Percentiles rank a stretch among this genome's conserved stretches.
phyloP scores from a whole-genome alignment of 2,113 vertebrate species.

The Apteryx owenii region DNA sequence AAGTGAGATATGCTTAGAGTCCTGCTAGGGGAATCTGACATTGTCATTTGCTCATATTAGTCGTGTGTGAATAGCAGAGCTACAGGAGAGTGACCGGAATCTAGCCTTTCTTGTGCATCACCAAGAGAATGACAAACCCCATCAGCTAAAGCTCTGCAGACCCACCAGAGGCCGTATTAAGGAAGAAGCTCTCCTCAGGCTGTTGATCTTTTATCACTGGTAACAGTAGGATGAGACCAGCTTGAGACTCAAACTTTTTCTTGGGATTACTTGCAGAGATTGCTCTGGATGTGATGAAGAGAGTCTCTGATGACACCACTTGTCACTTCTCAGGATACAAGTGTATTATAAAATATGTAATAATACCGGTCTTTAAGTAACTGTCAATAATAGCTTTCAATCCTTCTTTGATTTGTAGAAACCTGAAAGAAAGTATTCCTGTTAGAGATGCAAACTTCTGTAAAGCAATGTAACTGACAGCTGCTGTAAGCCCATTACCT shows the following conservation, averaged over 20 bases:
- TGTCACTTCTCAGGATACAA: not conserved
- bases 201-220: not conserved
- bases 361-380: not conserved
- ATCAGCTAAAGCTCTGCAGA: not conserved
- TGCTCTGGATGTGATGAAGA: not conserved
- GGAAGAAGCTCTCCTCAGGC: not conserved
- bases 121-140: not conserved
- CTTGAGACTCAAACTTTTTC: not conserved
- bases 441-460: not conserved
- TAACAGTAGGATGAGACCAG: not conserved
- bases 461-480: not conserved
- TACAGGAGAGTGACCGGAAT: not conserved
- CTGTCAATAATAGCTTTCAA: not conserved
- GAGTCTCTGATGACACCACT: fast-evolving
- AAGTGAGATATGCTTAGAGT: not conserved
- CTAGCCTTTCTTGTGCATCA: not conserved
- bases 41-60: not conserved
- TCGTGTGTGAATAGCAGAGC: not conserved
- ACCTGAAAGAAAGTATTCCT: not conserved
- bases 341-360: not conserved
- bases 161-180: fast-evolving
- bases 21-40: not conserved
- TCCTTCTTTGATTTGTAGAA: not conserved
- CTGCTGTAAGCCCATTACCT: not conserved
- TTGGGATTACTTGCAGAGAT: not conserved